phyloP scores from a whole-genome alignment of 2,888 invertebrate genomes.

The Cryptocephalus primarius region DNA sequence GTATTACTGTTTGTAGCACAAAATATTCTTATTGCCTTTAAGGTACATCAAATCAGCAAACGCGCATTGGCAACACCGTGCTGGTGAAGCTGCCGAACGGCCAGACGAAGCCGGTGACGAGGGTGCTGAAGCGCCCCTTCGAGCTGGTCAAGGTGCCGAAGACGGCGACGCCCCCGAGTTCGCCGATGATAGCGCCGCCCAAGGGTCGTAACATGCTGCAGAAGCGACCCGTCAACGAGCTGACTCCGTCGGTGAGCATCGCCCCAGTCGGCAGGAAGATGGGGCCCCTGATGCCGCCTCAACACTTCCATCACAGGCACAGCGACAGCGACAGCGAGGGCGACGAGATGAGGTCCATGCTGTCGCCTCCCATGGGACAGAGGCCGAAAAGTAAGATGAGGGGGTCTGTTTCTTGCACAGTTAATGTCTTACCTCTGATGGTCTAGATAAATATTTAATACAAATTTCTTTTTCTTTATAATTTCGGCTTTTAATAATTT shows the following conservation, averaged over 20 bases:
- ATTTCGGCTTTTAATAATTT: constrained; percentile 1
- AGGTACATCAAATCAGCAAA: constrained; percentile 28
- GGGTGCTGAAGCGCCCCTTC: constrained; percentile 30
- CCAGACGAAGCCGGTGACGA: constrained; percentile 37
- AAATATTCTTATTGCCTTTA: constrained; percentile 3
- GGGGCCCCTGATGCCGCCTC: constrained; percentile 7
- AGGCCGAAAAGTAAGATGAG: constrained; percentile 20
- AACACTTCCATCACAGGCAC: constrained; percentile 6
- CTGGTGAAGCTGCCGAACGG: constrained; percentile 38
- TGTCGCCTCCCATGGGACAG: constrained; percentile 10
- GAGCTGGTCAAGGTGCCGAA: constrained; percentile 33
- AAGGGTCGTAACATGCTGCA: constrained; percentile 1
- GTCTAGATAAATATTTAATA: too few relatives aligned
- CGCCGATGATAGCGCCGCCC: constrained; percentile 7
- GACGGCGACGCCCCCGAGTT: constrained; percentile 16
- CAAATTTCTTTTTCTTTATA: constrained; percentile 2
- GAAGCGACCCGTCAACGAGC: constrained; percentile 22
- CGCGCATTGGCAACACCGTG: constrained; percentile 36
- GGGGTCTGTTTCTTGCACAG: too few relatives aligned
- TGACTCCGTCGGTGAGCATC: constrained; percentile 42
- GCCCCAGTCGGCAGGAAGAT: constrained; percentile 34
- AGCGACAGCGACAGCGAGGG: constrained; percentile 31
- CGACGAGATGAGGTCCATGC: constrained; percentile 20
- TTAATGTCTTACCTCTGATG: too few relatives aligned
- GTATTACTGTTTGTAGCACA: too few relatives aligned